Conservation (phyloP, 2,113 vertebrate species). For the Erpornis zantholeuca region DNA sequence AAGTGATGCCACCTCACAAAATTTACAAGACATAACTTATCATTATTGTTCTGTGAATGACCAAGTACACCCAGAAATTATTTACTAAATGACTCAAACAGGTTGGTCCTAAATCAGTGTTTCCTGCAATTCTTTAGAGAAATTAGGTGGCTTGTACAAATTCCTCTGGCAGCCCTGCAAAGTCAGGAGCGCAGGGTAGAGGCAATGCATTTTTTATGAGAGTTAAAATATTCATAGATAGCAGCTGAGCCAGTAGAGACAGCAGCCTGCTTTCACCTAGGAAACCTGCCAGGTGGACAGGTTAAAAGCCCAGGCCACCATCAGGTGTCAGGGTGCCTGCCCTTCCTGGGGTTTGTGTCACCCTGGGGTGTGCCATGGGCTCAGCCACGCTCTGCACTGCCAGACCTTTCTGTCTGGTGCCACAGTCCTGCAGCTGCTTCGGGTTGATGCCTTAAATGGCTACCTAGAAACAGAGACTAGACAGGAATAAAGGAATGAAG, state of each 20-base stretch:
- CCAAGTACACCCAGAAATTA: not conserved
- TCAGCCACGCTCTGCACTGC: not conserved
- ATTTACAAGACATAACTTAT: not conserved
- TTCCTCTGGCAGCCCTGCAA: not conserved
- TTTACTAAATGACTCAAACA: not conserved
- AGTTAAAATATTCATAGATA: conserved; percentile 28
- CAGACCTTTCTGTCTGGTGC: not conserved
- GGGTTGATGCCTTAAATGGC: no score
- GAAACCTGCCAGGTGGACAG: not conserved
- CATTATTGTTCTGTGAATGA: not conserved
- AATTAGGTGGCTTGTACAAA: not conserved
- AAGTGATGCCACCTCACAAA: not conserved
- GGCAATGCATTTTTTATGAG: conserved; percentile 5
- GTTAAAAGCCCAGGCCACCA: not conserved
- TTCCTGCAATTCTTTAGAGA: not conserved
- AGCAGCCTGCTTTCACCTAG: not conserved
- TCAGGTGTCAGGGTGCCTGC: rapidly evolving
- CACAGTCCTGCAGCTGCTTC: not conserved
- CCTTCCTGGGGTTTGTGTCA: not conserved
- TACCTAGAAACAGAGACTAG: no score
- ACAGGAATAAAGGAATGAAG: no score
- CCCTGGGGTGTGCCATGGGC: rapidly evolving
- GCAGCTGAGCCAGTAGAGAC: not conserved
- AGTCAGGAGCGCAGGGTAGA: not conserved
- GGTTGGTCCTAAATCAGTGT: not conserved